phyloP scores from a whole-genome alignment of 2,888 invertebrate species.

The Microplitis manilae region DNA sequence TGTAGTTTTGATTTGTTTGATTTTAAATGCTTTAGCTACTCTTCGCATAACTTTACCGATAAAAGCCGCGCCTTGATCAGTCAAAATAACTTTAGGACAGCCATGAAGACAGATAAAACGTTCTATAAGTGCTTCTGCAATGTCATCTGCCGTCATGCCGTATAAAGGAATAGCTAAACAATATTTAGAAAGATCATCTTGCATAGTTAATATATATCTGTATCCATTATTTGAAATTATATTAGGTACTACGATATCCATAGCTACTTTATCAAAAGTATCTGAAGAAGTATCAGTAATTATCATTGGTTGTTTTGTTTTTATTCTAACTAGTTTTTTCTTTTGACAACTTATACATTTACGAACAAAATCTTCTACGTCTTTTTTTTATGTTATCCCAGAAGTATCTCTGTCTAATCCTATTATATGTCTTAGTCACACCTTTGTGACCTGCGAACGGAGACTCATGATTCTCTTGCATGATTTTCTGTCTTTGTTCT shows the following conservation, averaged over 20 bases:
- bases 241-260: constrained; percentile 51
- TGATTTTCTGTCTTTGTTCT: no score
- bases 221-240: constrained; percentile 36
- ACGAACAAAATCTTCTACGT: constrained; percentile 43
- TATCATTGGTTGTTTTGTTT: constrained; percentile 43
- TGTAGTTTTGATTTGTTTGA: constrained; percentile 37
- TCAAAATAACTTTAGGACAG: constrained; percentile 32
- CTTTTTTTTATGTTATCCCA: constrained; percentile 33
- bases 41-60: constrained; percentile 25
- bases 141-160: constrained; percentile 3
- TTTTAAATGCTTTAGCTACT: constrained; percentile 36
- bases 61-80: constrained; percentile 40
- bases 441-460: no score
- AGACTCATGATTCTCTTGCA: no score
- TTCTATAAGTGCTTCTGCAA: constrained; percentile 32
- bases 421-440: constrained; percentile 30
- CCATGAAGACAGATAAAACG: constrained; percentile 34
- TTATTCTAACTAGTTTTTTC: constrained; percentile 47
- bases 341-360: constrained; percentile 45
- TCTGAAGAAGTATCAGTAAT: constrained; percentile 45
- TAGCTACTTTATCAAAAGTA: constrained; percentile 42
- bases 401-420: constrained; percentile 10
- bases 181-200: constrained; percentile 40
- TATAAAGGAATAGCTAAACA: constrained; percentile 33
- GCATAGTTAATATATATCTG: constrained; percentile 38